phyloP scores from a whole-genome alignment of 2,113 vertebrate species.

The Passer domesticus region DNA sequence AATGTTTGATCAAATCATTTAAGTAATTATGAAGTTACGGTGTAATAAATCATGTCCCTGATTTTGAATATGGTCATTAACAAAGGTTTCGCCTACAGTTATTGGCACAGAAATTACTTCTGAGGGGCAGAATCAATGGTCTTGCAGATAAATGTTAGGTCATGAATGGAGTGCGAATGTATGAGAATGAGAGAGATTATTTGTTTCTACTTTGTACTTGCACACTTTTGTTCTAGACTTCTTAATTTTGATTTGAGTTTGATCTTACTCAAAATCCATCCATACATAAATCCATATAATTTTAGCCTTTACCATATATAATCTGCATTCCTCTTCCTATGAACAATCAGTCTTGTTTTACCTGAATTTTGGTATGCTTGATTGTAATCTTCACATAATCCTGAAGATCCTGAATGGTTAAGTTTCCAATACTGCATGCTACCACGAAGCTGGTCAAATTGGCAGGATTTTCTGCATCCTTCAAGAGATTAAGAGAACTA shows the following conservation, averaged over 20 bases:
- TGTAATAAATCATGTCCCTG: not conserved
- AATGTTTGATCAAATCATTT: not conserved
- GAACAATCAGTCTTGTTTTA: constrained; percentile 56
- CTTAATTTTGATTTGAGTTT: not conserved
- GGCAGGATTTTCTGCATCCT: constrained; percentile 70
- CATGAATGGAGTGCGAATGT: not conserved
- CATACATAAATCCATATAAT: not conserved
- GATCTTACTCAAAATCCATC: not conserved
- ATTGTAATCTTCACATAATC: constrained; percentile 87
- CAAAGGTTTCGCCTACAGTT: not conserved
- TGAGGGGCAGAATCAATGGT: not conserved
- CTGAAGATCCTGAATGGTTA: constrained; percentile 80
- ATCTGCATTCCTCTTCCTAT: not conserved
- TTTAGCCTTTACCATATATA: not conserved
- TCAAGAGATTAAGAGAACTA: constrained; percentile 44
- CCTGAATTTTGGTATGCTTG: constrained; percentile 80
- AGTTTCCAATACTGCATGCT: constrained; percentile 91
- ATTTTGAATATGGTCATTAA: not conserved
- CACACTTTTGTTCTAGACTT: not conserved
- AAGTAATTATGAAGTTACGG: not conserved
- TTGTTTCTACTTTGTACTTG: not conserved
- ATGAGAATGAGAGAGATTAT: not conserved
- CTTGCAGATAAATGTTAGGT: not conserved
- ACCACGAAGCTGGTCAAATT: constrained; percentile 91
- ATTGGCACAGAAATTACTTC: not conserved